Base-by-base conservation (phyloP, 2,797 vertebrate species). In the Glossophaga mutica region DNA sequence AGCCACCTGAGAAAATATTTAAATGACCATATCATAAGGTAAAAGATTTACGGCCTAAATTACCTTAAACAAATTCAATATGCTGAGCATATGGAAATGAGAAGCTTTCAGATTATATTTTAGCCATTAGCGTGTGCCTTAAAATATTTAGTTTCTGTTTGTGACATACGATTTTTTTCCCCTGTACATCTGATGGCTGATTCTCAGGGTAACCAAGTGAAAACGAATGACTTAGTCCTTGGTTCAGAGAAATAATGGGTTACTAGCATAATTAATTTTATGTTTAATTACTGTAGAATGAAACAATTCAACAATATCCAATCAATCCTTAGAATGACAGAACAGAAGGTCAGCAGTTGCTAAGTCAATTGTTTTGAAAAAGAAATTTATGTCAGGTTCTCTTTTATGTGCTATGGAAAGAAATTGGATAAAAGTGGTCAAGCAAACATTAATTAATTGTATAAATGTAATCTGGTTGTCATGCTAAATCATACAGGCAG, bases 331-430 rank as follows among this genome's bases (percentile, higher is more conserved):
- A 9, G 97, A 98, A 98, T 98, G 98, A 98, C 98, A 98, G 98
- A 98, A 98, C 98, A 98, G 98, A 98, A 98, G 98, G 98, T 99
- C 98, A 99, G 98, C 98, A 98, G 98, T 98, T 98, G 98, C 98
- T 98, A 98, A 98, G 98, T 98, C 98, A 98, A 98, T 98, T 99
- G 98, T 99, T 99, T 98, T 98, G 98, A 98, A 98, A 98, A 98
- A 98, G 97, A 98, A 98, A 99, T 99, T 99, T 98, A 98, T 98
- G 98, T 98, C 98, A 97, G 98, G 97, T 98, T 98, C 98, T 94
- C 98, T 98, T 98, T 98, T 98, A 98, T 98, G 98, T 98, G 97
- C 98, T 98, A 98, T 97, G 96, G 98, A 98, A 98, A 98, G 98
- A 98, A 98, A 99, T 98, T 98, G 98, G 98, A 98, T 98, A 98